Conservation (phyloP, 2,113 vertebrate species). For the Malurus melanocephalus region DNA sequence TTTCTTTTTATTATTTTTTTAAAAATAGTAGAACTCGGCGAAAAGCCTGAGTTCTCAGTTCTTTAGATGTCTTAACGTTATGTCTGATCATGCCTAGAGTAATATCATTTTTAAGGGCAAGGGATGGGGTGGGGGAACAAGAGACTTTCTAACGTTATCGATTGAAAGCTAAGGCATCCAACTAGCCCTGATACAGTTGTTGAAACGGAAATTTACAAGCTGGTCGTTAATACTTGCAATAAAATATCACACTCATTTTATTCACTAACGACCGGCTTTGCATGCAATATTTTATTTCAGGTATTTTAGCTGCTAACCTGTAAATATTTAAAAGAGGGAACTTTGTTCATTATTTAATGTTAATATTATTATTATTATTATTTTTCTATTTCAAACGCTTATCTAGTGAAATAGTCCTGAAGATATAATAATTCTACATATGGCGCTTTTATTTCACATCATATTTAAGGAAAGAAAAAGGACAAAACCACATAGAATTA, state of each 20-base stretch:
- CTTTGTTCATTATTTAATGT: constrained; percentile 62
- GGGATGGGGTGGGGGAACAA: neutral
- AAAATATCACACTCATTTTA: constrained; percentile 60
- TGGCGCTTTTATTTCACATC: constrained; percentile 83
- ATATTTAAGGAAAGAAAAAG: constrained; percentile 72
- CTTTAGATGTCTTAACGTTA: constrained; percentile 52
- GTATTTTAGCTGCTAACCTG: constrained; percentile 66
- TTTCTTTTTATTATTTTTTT: constrained; percentile 46
- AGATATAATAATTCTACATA: constrained; percentile 82
- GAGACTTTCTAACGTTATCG: constrained; percentile 44
- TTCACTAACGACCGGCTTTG: constrained; percentile 36
- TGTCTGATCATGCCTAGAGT: constrained; percentile 57
- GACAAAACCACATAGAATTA: constrained; percentile 79
- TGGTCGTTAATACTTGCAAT: constrained; percentile 61
- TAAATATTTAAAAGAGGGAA: constrained; percentile 71
- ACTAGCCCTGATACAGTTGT: constrained; percentile 59
- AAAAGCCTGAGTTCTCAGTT: constrained; percentile 42
- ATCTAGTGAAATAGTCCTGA: constrained; percentile 85
- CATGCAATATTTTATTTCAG: constrained; percentile 69
- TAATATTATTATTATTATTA: constrained; percentile 53
- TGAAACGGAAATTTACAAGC: constrained; percentile 66
- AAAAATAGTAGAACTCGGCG: constrained; percentile 57
- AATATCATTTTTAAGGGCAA: constrained; percentile 34
- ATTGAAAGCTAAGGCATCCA: constrained; percentile 59
- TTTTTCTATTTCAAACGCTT: constrained; percentile 78